Evolutionary conservation across 2,113 vertebrate genomes (phyloP).

Genomic region (human): DNA sequence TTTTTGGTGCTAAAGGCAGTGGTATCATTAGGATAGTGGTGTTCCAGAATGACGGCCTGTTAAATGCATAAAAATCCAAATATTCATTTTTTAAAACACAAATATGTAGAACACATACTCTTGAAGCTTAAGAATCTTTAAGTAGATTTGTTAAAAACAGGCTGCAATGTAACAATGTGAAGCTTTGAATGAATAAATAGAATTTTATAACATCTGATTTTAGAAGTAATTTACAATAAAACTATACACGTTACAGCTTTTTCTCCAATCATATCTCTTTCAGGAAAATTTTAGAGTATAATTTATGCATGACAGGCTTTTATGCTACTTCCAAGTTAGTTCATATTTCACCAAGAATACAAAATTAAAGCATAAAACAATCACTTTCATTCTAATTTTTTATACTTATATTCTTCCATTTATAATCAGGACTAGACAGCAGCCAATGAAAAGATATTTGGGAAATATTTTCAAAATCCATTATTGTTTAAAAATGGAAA

Average conservation of each 20-base stretch:
- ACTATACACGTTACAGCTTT: background rate
- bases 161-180: background rate
- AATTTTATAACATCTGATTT: constrained; percentile 19
- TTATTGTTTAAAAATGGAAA: constrained; percentile 60
- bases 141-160: constrained; percentile 4
- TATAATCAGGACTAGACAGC: background rate
- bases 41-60: background rate
- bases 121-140: constrained; percentile 11
- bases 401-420: background rate
- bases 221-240: constrained; percentile 33
- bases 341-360: constrained; percentile 15
- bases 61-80: constrained; percentile 27
- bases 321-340: background rate
- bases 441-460: constrained; percentile 30
- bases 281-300: constrained; percentile 34
- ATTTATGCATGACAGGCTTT: background rate
- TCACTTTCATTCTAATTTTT: background rate
- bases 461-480: constrained; percentile 63
- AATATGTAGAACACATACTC: background rate
- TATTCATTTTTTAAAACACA: background rate
- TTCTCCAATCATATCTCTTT: background rate
- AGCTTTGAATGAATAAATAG: constrained; percentile 19
- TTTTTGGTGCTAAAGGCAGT: background rate
- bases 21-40: background rate
- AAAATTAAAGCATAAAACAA: constrained; percentile 47